Percentiles rank a stretch among this genome's conserved stretches.
phyloP scores from a whole-genome alignment of 2,113 vertebrate genomes.

The Ictalurus furcatus region DNA sequence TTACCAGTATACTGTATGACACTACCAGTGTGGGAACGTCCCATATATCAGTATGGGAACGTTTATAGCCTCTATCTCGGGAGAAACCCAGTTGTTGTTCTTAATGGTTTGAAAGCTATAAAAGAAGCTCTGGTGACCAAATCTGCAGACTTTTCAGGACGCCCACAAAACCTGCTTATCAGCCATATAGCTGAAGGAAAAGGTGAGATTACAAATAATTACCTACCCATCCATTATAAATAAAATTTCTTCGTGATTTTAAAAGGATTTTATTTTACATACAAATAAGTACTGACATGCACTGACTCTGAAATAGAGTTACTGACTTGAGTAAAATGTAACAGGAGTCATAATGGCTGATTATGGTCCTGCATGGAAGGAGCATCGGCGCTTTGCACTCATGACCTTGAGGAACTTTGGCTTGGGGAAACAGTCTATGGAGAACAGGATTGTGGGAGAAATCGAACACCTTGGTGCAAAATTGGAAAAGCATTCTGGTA shows the following conservation, averaged over 20 bases:
- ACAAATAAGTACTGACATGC: not conserved
- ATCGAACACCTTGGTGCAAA: slow-evolving; percentile 47
- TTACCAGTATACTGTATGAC: not conserved
- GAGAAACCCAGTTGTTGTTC: slow-evolving; percentile 59
- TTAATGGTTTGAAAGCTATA: slow-evolving; percentile 61
- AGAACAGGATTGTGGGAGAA: slow-evolving; percentile 70
- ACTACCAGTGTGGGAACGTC: too few species aligned
- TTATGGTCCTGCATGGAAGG: slow-evolving; percentile 67
- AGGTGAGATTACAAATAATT: slow-evolving; percentile 51
- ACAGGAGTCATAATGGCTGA: slow-evolving; percentile 64
- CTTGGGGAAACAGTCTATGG: slow-evolving; percentile 77
- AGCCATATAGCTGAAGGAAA: slow-evolving; percentile 28
- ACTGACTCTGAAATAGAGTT: slow-evolving; percentile 60
- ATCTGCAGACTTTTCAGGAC: slow-evolving; percentile 65
- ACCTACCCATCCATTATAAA: not conserved
- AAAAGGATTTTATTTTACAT: too few species aligned
- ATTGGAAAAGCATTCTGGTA: slow-evolving; percentile 54
- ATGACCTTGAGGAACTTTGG: slow-evolving; percentile 77
- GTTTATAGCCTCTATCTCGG: slow-evolving; percentile 69
- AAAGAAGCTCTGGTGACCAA: slow-evolving; percentile 68
- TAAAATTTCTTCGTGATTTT: not conserved
- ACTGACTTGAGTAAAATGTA: not conserved
- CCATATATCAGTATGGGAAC: too few species aligned
- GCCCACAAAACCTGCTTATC: slow-evolving; percentile 63
- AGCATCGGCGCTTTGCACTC: slow-evolving; percentile 71